Base-by-base conservation (phyloP, 2,888 invertebrate genomes). In the Andrena bucephala region DNA sequence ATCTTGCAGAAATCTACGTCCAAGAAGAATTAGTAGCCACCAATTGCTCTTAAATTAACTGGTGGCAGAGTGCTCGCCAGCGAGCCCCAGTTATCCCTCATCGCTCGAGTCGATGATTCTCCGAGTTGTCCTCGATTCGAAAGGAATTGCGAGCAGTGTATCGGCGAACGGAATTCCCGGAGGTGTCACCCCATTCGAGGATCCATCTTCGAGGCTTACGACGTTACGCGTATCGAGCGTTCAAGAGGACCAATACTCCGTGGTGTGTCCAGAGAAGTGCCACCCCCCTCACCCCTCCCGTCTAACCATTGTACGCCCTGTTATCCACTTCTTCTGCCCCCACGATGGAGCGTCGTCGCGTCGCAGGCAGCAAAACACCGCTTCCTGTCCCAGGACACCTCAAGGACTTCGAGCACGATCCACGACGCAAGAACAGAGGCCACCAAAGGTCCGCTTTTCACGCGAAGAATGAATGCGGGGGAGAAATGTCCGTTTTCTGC, bases 111-210 rank as follows among this genome's bases (percentile, higher is more conserved):
- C 27, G 62, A 67, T 36, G 63, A 77, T 77, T 57, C 24, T 36
- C 57, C 16, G 33, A 27, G 24, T 27, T 27, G 36, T 65, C 57
- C 50, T 50, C 63, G 67, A 65, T 65, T 57, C 36, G 36, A 24
- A 42, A 59, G 63, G 72, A 52, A 63, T 48, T n/a, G 33, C 36
- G 3, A 60, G 60, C 10, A 1, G 16, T 50, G 27, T 50, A 36
- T 59, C 48, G 78, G 4, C 13, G 70, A 72, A 62, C 33, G 36
- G 78, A 77, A 81, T 72, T 72, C 63, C 63, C 81, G 16, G 33
- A 8, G 68, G 78, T 2, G 27, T 69, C 36, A 33, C 72, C 27
- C 68, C 16, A 16, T 50, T 57, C 68, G 59, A 8, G 20, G 29
- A 59, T 33, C 24, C 57, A 50, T 63, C 33, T 50, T 63, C 54